These are phyloP conservation scores for Oreocharis arfaki DNA, from an alignment of 2,113 vertebrate genomes.

Conservation along the genomic window DNA sequence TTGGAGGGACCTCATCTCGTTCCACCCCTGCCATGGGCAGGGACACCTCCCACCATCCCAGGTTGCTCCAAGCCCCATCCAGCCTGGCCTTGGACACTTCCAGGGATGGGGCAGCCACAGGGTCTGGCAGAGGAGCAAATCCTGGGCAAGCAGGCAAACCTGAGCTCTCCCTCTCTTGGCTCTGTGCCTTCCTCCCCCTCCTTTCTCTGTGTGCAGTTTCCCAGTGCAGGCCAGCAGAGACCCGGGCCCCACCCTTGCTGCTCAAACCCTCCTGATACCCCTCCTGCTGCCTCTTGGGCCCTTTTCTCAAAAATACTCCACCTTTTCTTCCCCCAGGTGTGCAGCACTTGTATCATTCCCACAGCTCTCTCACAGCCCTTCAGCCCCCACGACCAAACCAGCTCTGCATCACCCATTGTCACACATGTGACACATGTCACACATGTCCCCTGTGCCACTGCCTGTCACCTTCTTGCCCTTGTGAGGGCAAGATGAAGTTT, in stretches of 20 bases:
- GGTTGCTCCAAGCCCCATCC: accelerated
- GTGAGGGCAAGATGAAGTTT: neutral
- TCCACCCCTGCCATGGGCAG: neutral
- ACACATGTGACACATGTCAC: too few relatives aligned
- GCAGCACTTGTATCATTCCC: neutral
- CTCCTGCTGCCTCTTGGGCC: neutral
- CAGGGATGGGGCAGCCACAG: neutral
- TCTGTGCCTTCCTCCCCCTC: too few relatives aligned
- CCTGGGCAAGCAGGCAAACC: neutral
- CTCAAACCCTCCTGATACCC: neutral
- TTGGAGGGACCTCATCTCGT: neutral
- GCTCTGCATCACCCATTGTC: neutral
- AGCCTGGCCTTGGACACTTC: neutral
- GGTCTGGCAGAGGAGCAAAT: neutral
- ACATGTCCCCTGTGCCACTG: neutral
- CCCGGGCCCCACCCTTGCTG: neutral
- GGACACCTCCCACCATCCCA: neutral
- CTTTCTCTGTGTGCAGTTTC: too few relatives aligned
- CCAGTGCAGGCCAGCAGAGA: too few relatives aligned
- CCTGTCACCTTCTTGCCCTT: neutral
- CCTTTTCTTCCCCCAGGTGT: neutral
- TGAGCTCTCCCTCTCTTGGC: too few relatives aligned
- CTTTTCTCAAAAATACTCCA: neutral
- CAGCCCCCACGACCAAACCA: accelerated
- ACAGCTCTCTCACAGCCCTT: neutral